Conservation (phyloP, 2,888 invertebrate species). For the Amblyteles armatorius region DNA sequence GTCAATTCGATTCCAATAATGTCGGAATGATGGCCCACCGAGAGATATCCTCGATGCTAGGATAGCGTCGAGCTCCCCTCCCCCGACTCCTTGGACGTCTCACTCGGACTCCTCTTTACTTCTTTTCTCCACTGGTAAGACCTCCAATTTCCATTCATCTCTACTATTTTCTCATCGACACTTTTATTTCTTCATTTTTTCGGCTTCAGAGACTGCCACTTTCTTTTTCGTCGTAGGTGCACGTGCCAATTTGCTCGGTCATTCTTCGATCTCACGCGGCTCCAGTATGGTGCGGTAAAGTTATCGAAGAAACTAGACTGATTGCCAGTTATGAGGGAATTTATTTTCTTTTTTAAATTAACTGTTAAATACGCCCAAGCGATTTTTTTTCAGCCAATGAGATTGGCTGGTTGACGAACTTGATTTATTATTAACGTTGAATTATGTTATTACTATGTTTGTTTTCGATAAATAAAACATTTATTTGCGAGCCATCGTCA, state of each 20-base stretch:
- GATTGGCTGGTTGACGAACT: no score
- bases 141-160: constrained; percentile 18
- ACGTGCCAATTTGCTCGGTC: constrained; percentile 6
- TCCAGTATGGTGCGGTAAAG: neutral
- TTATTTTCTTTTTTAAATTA: no score
- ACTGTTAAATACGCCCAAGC: no score
- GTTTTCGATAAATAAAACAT: no score
- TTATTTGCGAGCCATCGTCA: no score
- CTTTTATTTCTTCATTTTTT: neutral
- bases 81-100: neutral
- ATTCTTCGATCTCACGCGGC: neutral
- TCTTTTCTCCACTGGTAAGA: constrained; percentile 1
- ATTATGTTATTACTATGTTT: no score
- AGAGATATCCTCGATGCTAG: neutral
- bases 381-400: no score
- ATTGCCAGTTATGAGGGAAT: no score
- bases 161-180: constrained; percentile 1
- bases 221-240: neutral
- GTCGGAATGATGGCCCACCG: constrained; percentile 40
- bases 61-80: neutral
- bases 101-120: neutral
- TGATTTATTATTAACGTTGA: no score
- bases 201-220: neutral
- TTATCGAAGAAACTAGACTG: neutral
- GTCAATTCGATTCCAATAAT: constrained; percentile 65